Percentiles rank a stretch among this genome's conserved stretches.
phyloP scores from a whole-genome alignment of 1,140 invertebrate species.

The Callitettix versicolor region DNA sequence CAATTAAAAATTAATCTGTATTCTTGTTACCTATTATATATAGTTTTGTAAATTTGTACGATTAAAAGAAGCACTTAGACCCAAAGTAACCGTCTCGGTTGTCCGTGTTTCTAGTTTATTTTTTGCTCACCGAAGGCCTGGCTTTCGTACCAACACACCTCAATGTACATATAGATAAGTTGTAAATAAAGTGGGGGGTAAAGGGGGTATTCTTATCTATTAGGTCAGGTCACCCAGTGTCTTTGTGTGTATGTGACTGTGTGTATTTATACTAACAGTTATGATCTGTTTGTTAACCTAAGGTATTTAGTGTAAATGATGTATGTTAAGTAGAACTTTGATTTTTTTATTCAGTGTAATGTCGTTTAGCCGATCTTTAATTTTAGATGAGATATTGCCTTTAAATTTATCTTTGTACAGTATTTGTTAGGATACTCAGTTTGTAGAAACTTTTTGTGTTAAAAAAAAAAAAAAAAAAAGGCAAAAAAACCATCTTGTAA shows the following conservation, averaged over 20 bases:
- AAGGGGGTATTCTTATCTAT: conserved; percentile 6
- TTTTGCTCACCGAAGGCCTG: conserved; percentile 9
- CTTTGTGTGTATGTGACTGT: background rate
- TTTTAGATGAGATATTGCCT: background rate
- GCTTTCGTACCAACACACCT: conserved; percentile 2
- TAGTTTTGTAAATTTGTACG: background rate
- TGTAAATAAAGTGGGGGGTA: conserved; percentile 10
- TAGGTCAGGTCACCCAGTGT: background rate
- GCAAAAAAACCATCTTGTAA: background rate
- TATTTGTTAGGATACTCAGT: background rate
- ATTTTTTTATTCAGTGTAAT: conserved; percentile 5
- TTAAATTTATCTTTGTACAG: too few relatives aligned
- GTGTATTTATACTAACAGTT: background rate
- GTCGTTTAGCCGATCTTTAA: background rate
- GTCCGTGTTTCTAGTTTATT: conserved; percentile 4
- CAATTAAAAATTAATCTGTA: background rate
- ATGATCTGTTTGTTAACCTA: conserved; percentile 6
- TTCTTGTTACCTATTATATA: background rate
- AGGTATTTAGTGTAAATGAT: background rate
- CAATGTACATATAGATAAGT: conserved; percentile 12
- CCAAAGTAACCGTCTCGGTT: background rate
- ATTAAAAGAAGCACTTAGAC: background rate
- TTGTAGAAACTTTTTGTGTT: background rate
- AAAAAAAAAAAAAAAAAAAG: background rate
- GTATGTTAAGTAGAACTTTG: conserved; percentile 1